These are phyloP conservation scores for Nemotelus nigrinus DNA, from an alignment of 2,888 invertebrate genomes.

Conservation along the genomic window DNA sequence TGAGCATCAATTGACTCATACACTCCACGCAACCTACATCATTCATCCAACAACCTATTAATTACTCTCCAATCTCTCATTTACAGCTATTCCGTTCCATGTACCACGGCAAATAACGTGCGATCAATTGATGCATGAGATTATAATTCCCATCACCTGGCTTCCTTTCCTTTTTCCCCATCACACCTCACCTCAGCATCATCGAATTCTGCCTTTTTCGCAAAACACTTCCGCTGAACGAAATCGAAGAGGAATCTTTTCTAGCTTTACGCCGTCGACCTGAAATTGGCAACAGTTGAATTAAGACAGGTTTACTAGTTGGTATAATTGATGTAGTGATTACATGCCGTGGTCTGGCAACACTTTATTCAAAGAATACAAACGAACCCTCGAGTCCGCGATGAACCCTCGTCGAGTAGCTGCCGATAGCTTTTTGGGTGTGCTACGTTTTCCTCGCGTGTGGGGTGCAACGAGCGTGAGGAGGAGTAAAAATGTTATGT, in stretches of 20 bases:
- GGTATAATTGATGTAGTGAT: constrained; percentile 42
- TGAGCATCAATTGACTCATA: too few relatives aligned
- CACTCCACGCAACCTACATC: not conserved
- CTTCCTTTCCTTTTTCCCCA: constrained; percentile 1
- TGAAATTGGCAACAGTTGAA: constrained; percentile 19
- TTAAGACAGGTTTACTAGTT: constrained; percentile 27
- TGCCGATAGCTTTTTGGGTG: constrained; percentile 33
- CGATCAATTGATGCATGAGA: constrained; percentile 36
- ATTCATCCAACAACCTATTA: not conserved
- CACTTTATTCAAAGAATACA: constrained; percentile 7
- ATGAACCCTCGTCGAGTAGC: constrained; percentile 34
- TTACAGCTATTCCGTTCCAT: not conserved
- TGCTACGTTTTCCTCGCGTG: constrained; percentile 10
- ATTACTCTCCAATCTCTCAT: not conserved
- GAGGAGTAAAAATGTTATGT: not conserved
- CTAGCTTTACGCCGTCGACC: not conserved
- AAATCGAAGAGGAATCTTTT: too few relatives aligned
- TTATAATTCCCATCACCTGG: constrained; percentile 27
- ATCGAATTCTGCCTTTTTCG: not conserved
- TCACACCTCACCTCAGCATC: not conserved
- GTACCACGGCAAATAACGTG: constrained; percentile 21
- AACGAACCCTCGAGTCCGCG: constrained; percentile 5
- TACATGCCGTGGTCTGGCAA: constrained; percentile 34
- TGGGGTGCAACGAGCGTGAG: not conserved
- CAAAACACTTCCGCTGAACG: not conserved